Conservation (phyloP, 2,888 invertebrate species). For the Matsumyia berberina region DNA sequence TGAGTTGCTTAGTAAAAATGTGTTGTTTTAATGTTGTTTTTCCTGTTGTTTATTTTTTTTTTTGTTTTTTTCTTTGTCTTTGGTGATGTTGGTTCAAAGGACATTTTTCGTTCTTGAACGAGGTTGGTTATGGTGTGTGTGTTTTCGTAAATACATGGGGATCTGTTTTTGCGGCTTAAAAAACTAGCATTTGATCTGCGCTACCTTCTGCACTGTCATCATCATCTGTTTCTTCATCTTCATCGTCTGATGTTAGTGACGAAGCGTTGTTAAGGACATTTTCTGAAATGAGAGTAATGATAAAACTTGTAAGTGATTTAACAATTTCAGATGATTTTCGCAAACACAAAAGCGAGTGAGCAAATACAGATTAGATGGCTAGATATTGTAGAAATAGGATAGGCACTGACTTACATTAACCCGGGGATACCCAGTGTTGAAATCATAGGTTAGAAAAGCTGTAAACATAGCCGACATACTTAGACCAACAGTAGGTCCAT, state of each 20-base stretch:
- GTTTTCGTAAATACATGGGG: constrained; percentile 51
- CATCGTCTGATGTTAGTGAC: constrained; percentile 88
- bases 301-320: background rate
- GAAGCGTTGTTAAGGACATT: constrained; percentile 86
- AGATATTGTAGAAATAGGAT: too few relatives aligned
- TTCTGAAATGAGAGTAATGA: constrained; percentile 79
- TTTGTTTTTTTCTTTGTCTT: constrained; percentile 36
- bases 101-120: constrained; percentile 35
- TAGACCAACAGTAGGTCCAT: too few relatives aligned
- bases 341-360: too few relatives aligned
- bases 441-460: too few relatives aligned
- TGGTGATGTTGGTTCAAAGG: constrained; percentile 40
- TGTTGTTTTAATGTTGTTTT: constrained; percentile 40
- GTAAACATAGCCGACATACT: too few relatives aligned
- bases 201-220: constrained; percentile 90
- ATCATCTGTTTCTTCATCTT: constrained; percentile 89
- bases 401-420: too few relatives aligned
- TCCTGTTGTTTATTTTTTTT: constrained; percentile 31
- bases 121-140: constrained; percentile 54
- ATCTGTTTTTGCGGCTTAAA: constrained; percentile 84
- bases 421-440: too few relatives aligned
- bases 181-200: constrained; percentile 91
- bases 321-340: too few relatives aligned
- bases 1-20: constrained; percentile 78
- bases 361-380: too few relatives aligned